Evolutionary conservation across 2,113 vertebrate species (phyloP).

Genomic region (Ascaphus truei): DNA sequence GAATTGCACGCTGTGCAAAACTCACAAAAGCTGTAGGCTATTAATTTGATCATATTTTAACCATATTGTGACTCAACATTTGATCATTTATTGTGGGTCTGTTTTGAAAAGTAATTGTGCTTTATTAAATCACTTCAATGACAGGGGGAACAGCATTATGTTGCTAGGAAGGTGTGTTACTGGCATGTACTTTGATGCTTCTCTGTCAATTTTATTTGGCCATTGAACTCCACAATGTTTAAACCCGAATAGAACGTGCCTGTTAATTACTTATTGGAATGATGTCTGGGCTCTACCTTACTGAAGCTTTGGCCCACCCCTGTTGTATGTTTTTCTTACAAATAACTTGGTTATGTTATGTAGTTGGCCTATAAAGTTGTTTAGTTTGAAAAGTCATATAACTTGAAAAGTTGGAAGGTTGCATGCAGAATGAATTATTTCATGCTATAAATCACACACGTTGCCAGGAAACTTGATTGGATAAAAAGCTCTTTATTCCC

Average conservation of each 20-base stretch:
- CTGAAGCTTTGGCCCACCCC: not conserved
- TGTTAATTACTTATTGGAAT: not conserved
- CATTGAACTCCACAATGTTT: not conserved
- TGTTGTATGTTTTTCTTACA: constrained; percentile 8
- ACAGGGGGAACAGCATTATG: too few species aligned
- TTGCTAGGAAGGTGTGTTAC: too few species aligned
- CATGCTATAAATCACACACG: not conserved
- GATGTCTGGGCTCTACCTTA: not conserved
- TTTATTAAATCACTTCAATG: too few species aligned
- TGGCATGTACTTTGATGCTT: too few species aligned
- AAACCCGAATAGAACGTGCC: not conserved
- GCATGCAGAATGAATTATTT: not conserved
- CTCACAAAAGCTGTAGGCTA: too few species aligned
- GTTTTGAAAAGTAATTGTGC: too few species aligned
- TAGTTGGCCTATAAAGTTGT: constrained; percentile 2
- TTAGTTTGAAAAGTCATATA: constrained; percentile 18
- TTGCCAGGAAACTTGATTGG: not conserved
- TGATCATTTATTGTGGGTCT: too few species aligned
- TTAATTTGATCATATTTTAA: too few species aligned
- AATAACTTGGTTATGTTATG: not conserved
- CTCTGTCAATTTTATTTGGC: too few species aligned
- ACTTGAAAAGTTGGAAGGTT: constrained; percentile 6
- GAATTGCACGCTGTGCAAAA: too few species aligned
- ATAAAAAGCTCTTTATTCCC: not conserved
- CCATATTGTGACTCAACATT: too few species aligned